Evolutionary conservation across 2,113 vertebrate genomes (phyloP).

Genomic region (Rhinogobius similis): DNA sequence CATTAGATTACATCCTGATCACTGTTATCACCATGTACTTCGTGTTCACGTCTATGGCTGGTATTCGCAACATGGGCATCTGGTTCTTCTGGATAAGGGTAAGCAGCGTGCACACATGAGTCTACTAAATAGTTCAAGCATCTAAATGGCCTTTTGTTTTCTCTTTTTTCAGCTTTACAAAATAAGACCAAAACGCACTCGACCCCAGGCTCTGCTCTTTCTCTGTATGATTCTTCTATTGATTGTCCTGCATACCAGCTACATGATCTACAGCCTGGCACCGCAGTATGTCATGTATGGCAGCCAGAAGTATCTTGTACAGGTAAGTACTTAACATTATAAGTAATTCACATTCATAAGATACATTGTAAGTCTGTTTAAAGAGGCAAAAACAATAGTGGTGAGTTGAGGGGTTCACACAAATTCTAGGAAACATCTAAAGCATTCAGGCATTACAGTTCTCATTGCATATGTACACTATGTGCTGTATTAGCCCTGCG

Average conservation of each 20-base stretch:
- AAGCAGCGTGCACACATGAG: slow-evolving; percentile 31
- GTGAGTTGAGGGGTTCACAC: slow-evolving; percentile 29
- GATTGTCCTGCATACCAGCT: slow-evolving; percentile 96
- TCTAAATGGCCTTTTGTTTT: slow-evolving; percentile 16
- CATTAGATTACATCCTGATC: slow-evolving; percentile 96
- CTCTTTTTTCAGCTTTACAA: slow-evolving; percentile 86
- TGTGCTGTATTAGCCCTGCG: no score
- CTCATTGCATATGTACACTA: not conserved
- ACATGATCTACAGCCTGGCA: slow-evolving; percentile 98
- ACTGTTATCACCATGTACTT: slow-evolving; percentile 97
- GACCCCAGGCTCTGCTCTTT: slow-evolving; percentile 95
- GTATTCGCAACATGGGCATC: slow-evolving; percentile 96
- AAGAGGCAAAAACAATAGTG: slow-evolving; percentile 9
- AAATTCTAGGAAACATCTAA: slow-evolving; percentile 5
- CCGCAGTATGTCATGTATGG: slow-evolving; percentile 99
- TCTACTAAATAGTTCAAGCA: not conserved
- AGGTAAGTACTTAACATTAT: slow-evolving; percentile 77
- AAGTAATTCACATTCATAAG: not conserved
- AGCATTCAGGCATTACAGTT: not conserved
- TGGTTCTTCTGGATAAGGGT: slow-evolving; percentile 99
- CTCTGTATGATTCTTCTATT: slow-evolving; percentile 98
- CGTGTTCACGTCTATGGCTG: slow-evolving; percentile 97
- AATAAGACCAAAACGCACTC: slow-evolving; percentile 90
- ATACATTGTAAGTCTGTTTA: slow-evolving; percentile 15
- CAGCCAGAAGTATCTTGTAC: slow-evolving; percentile 92